Conservation (phyloP, 2,113 vertebrate species). For the Rhinolophus sinicus region DNA sequence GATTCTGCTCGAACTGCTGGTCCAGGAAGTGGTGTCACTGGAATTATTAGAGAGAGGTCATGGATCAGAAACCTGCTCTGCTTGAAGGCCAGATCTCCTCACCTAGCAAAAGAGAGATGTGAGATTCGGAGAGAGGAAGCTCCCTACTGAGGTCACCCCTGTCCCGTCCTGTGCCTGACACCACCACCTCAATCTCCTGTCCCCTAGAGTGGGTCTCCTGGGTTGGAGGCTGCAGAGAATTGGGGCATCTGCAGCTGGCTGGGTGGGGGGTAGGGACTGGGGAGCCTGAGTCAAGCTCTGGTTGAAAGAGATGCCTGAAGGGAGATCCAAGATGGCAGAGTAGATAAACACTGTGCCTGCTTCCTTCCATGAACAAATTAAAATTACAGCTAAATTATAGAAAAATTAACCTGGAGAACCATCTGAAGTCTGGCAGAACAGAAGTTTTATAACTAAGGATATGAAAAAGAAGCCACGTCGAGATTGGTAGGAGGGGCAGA, state of each 20-base stretch:
- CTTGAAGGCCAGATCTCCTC: neutral
- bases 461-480: too few species aligned
- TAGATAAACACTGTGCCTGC: too few species aligned
- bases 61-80: neutral
- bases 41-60: neutral
- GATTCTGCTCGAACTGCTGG: neutral
- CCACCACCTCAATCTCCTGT: neutral
- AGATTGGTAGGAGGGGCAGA: too few species aligned
- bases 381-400: too few species aligned
- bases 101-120: neutral
- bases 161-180: accelerated
- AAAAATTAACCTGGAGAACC: too few species aligned
- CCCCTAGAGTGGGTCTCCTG: neutral
- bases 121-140: neutral
- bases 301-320: neutral
- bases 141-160: neutral
- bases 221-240: neutral
- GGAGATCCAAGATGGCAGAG: too few species aligned
- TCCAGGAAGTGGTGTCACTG: neutral
- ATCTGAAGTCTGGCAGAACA: too few species aligned
- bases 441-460: too few species aligned
- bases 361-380: too few species aligned
- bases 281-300: neutral
- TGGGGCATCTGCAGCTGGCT: too few species aligned
- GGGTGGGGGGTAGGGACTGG: too few species aligned